A percentile compares a stretch with the other conserved stretches of the same genome.
phyloP scores from a whole-genome alignment of 2,888 invertebrate genomes.

The Eucera pruinosa region DNA sequence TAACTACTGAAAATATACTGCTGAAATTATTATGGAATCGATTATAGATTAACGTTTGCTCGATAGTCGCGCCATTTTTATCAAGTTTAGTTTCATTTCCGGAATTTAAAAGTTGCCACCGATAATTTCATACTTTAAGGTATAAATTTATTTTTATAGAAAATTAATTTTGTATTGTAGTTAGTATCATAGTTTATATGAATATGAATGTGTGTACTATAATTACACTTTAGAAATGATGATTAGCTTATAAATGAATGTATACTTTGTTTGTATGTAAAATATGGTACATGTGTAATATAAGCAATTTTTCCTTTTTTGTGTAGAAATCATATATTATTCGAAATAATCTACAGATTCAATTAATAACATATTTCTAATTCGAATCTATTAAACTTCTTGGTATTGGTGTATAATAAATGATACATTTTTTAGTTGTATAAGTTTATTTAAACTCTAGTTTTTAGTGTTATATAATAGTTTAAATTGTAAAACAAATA shows the following conservation, averaged over 20 bases:
- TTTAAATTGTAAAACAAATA: background rate
- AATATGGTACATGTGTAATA: background rate
- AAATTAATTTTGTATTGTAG: background rate
- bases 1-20: conserved; percentile 10
- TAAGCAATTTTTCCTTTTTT: too few relatives aligned
- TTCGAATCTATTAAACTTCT: background rate
- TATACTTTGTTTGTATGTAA: background rate
- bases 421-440: background rate
- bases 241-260: background rate
- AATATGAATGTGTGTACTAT: background rate
- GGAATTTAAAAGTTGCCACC: conserved; percentile 7
- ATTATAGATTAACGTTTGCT: conserved; percentile 4
- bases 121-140: background rate
- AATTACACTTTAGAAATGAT: background rate
- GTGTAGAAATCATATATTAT: too few relatives aligned
- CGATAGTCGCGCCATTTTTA: conserved; percentile 31
- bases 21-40: conserved; percentile 9
- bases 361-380: too few relatives aligned
- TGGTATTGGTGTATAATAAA: background rate
- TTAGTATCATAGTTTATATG: background rate
- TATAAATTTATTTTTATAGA: background rate
- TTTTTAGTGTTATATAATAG: background rate
- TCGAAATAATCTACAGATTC: too few relatives aligned
- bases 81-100: background rate
- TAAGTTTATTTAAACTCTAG: background rate